phyloP scores from a whole-genome alignment of 2,797 vertebrate genomes.

The Sibirionetta formosa region DNA sequence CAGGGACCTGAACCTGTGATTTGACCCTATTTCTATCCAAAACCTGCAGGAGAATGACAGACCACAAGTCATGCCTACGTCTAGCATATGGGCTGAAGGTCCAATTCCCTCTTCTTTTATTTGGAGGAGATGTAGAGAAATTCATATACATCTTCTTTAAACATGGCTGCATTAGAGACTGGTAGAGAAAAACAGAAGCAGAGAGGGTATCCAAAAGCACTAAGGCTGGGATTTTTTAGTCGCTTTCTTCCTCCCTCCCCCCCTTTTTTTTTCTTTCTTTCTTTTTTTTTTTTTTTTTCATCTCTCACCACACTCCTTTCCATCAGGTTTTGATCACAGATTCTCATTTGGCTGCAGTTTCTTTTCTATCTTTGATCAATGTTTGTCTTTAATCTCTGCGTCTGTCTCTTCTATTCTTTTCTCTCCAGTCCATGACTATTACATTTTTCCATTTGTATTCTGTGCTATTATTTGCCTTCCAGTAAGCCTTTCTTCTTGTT shows the following conservation, averaged over 20 bases:
- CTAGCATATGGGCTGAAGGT: background rate
- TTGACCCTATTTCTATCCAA: background rate
- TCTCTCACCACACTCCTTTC: background rate
- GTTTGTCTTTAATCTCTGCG: constrained; percentile 54
- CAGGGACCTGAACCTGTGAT: fast-evolving
- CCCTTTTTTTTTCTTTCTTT: background rate
- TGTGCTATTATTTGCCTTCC: constrained; percentile 43
- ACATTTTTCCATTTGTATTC: background rate
- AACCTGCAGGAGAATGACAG: background rate
- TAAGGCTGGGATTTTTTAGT: background rate
- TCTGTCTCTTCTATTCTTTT: constrained; percentile 39
- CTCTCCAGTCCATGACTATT: constrained; percentile 18
- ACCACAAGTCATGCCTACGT: background rate
- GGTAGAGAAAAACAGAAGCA: constrained; percentile 1
- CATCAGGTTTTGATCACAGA: constrained; percentile 56
- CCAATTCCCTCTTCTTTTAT: background rate
- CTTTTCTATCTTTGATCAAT: constrained; percentile 55
- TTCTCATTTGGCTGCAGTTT: constrained; percentile 14
- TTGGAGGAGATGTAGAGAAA: background rate
- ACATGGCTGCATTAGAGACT: background rate
- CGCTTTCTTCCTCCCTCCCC: too few relatives aligned
- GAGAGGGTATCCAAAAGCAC: background rate
- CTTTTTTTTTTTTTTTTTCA: background rate
- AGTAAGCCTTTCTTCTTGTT: background rate
- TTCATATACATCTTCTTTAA: background rate